These are phyloP conservation scores for Drosophila tanythrix DNA, from an alignment of 2,888 invertebrate genomes.

Conservation along the genomic window DNA sequence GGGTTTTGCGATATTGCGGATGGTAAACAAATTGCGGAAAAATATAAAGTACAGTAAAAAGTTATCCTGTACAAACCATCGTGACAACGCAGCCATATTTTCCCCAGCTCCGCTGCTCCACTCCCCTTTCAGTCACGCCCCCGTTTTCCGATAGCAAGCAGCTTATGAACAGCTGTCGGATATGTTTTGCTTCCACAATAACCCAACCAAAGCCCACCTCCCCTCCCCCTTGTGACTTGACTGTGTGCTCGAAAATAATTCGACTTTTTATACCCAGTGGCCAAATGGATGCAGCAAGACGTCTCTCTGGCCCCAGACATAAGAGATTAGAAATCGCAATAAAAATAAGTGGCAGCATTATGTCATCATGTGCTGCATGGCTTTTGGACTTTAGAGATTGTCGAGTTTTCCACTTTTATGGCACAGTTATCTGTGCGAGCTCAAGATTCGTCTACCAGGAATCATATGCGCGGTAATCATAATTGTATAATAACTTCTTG, in stretches of 20 bases:
- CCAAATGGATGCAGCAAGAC: conserved; percentile 4
- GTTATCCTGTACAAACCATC: conserved; percentile 12
- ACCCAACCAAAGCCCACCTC: not conserved
- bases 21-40: conserved; percentile 61
- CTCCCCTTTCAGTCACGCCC: not conserved
- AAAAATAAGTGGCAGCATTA: not conserved
- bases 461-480: not conserved
- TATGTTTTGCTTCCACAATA: conserved; percentile 36
- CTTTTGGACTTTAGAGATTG: not conserved
- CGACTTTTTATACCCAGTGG: conserved; percentile 40
- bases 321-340: conserved; percentile 11
- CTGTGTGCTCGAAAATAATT: conserved; percentile 27
- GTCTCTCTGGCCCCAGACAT: not conserved
- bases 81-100: conserved; percentile 4
- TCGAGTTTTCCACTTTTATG: not conserved
- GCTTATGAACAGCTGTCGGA: conserved; percentile 55
- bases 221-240: not conserved
- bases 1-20: conserved; percentile 40
- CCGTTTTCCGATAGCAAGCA: conserved; percentile 12
- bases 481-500: not conserved
- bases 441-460: not conserved
- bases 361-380: not conserved
- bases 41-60: conserved; percentile 35
- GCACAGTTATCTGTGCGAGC: not conserved
- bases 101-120: not conserved